Evolutionary conservation across 1,140 invertebrate genomes (phyloP).

Genomic region (Paralvinella palmiformis): DNA sequence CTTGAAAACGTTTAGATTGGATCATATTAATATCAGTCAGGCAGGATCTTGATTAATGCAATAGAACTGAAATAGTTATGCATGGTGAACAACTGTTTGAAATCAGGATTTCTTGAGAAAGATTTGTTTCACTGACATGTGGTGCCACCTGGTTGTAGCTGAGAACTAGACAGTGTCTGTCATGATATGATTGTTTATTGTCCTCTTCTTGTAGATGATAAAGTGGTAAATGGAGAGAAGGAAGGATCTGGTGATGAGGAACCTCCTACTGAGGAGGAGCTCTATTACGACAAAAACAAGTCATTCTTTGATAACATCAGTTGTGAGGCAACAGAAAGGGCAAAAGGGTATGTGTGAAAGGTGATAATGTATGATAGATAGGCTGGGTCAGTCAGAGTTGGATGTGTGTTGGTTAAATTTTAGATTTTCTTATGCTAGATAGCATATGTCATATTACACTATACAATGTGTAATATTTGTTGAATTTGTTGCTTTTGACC

Average conservation of each 20-base stretch:
- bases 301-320: conserved; percentile 99
- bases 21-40: too few species aligned
- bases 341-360: conserved; percentile 61
- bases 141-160: too few species aligned
- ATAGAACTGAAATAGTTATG: too few species aligned
- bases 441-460: not conserved
- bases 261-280: conserved; percentile 49
- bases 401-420: not conserved
- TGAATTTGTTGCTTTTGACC: not conserved
- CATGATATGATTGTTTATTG: too few species aligned
- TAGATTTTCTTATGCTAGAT: not conserved
- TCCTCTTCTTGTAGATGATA: too few species aligned
- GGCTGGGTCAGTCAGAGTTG: not conserved
- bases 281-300: conserved; percentile 88
- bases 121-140: too few species aligned
- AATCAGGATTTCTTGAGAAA: too few species aligned
- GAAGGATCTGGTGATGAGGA: conserved; percentile 53
- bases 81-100: too few species aligned
- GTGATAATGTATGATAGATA: not conserved
- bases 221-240: conserved; percentile 49
- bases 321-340: conserved; percentile 91
- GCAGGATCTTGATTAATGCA: too few species aligned
- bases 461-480: not conserved
- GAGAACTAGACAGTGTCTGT: too few species aligned
- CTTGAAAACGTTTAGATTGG: too few species aligned